Base-by-base conservation (phyloP, 2,888 invertebrate genomes). In the Andrena flavipes region DNA sequence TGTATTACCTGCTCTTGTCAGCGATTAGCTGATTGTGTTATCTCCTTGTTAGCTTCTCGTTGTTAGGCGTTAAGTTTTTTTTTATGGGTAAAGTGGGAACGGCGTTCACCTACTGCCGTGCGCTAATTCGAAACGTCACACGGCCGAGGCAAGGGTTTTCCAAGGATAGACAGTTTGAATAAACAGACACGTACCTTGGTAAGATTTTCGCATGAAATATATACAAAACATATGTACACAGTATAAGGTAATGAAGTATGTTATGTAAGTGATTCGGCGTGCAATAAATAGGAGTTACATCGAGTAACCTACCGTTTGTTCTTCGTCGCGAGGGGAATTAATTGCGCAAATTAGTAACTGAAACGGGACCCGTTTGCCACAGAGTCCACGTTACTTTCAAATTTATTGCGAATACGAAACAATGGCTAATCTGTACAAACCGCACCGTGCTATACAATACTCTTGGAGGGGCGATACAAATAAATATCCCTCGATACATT, bases 251-350 rank as follows among this genome's bases (percentile, higher is more conserved):
- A 30, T 13, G n/a, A 49, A 23, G 13, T 20, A 42, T 59, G 26
- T 3, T 42, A 64, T 16, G 13, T 23, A 23, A 54, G n/a, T 16
- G 20, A 29, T 35, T 5, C 26, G n/a, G 30, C 23, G 59, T 20
- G 49, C 48, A 56, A 69, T 29, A 79, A 79, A 64, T 23, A 49
- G 13, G 29, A 35, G 33, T 7, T 30, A 49, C 35, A 10, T 65
- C 30, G 23, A 10, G 49, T 49, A 79, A 65, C 20, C 20, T 80
- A 42, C 16, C 0, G 33, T 72, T 80, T 80, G 72, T 73, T 80
- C n/a, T 8, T 63, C 13, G 65, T 64, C 42, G 60, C 42, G 49
- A 20, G 48, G 33, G 42, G 23, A 2, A 16, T n/a, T 7, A 42
- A 73, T 13, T 13, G 2, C 13, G 69, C 20, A 16, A 20, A 42